These are phyloP conservation scores for Tichodroma muraria DNA, from an alignment of 2,113 vertebrate species.

Conservation along the genomic window DNA sequence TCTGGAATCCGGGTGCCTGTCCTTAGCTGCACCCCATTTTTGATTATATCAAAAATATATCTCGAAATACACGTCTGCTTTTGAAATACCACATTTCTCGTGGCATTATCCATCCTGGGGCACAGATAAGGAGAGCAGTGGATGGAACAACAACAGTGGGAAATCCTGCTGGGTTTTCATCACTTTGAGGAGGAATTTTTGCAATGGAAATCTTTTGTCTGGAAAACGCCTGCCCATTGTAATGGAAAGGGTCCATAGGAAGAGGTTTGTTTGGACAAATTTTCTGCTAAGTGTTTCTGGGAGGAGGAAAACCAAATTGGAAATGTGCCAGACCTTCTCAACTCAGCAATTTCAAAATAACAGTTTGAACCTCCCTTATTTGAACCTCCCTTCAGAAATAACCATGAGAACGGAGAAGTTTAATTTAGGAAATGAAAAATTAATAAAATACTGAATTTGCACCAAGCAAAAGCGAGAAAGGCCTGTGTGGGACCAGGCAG, in stretches of 20 bases:
- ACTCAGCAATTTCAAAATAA: background rate
- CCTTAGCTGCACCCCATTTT: background rate
- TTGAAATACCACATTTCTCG: accelerated
- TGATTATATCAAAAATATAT: background rate
- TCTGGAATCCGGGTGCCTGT: background rate
- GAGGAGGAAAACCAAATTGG: background rate
- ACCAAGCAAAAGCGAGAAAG: background rate
- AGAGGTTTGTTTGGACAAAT: constrained; percentile 43
- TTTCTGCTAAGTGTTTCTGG: constrained; percentile 8
- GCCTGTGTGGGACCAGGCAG: background rate
- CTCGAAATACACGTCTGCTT: background rate
- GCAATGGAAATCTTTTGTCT: constrained; percentile 38
- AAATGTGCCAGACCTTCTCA: background rate
- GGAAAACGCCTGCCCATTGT: constrained; percentile 11
- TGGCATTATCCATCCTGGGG: background rate
- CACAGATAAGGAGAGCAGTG: background rate
- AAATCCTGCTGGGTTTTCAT: background rate
- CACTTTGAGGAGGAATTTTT: background rate
- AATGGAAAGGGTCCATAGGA: constrained; percentile 11
- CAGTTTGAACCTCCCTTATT: background rate
- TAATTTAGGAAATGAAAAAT: background rate
- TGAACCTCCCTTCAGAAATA: background rate
- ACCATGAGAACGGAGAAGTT: background rate
- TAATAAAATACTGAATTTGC: background rate
- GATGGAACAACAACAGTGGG: background rate